Base-by-base conservation (phyloP, 2,888 invertebrate genomes). In the Ditula angustiorana region DNA sequence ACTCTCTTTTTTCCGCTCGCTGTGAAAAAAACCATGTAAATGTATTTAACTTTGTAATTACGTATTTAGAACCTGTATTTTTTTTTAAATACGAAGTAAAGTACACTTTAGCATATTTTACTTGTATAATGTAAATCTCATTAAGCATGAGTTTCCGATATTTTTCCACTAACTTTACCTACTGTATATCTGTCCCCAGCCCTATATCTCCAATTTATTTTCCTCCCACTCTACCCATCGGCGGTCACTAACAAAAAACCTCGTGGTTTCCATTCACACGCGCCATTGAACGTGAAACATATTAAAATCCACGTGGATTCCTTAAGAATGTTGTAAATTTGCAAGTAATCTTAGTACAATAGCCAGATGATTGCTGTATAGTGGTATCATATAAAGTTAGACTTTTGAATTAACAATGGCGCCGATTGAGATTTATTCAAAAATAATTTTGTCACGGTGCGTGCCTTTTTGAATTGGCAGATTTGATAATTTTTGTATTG, bases 331-430 rank as follows among this genome's bases (percentile, higher is more conserved):
- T 62, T 49, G 23, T 23, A 37, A 59, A 35, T 53, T 58, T 64
- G 64, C 64, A 64, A 64, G 64, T 64, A 64, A 64, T 64, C 58
- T 11, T 46, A 24, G 21, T 46, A 64, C 64, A 64, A 64, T 64
- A 37, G 64, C 11, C 19, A 59, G 64, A 64, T 59, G 64, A 64
- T 64, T 64, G 46, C n/a, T 46, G 23, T 24, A 21, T 46, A 46
- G 35, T n/a, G 33, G n/a, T 33, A 53, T 53, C 3, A 10, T 35
- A 35, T 24, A 7, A 35, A n/a, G 13, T 21, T 57, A 19, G 3
- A 10, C 57, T 63, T 63, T 52, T 52, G 44, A 58, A 52, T 19
- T 21, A 30, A 63, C 63, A 63, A 63, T 50, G 63, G 5, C 16
- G 59, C 37, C 59, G 44, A 61, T 61, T 61, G 61, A 46, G 55